A percentile compares a stretch with the other conserved stretches of the same genome.
Conservation (phyloP, 1,140 invertebrate species). For the Drosophila yakuba region DNA sequence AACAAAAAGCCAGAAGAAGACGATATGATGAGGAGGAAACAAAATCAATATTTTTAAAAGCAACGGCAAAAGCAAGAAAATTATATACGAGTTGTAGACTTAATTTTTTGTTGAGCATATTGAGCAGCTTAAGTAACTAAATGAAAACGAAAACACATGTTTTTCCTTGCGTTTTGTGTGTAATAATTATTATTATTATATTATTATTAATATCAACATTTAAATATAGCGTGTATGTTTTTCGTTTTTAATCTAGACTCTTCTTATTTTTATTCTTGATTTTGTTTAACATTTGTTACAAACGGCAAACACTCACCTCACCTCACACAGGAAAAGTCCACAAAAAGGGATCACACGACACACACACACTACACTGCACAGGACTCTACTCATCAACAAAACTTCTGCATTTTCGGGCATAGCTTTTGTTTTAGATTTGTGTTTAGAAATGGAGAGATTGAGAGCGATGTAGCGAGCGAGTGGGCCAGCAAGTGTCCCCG, state of each 20-base stretch:
- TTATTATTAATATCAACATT: constrained; percentile 66
- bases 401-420: constrained; percentile 45
- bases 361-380: constrained; percentile 5
- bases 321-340: constrained; percentile 1
- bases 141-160: constrained; percentile 26
- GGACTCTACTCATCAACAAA: constrained; percentile 25
- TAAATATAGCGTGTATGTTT: constrained; percentile 68
- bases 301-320: constrained; percentile 28
- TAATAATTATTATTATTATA: constrained; percentile 67
- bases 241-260: constrained; percentile 60
- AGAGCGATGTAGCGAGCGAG: constrained; percentile 17
- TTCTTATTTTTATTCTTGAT: constrained; percentile 55
- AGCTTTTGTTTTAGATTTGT: constrained; percentile 48
- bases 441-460: constrained; percentile 17
- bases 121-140: constrained; percentile 50
- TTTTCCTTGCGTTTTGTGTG: constrained; percentile 54
- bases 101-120: constrained; percentile 55
- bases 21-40: constrained; percentile 1
- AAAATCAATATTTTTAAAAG: constrained; percentile 33
- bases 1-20: constrained; percentile 28
- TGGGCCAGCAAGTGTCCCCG: constrained; percentile 11
- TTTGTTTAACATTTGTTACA: constrained; percentile 42
- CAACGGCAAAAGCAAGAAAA: constrained; percentile 26
- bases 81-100: constrained; percentile 60
- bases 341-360: background rate